Percentiles rank a stretch among this genome's conserved stretches.
phyloP scores from a whole-genome alignment of 2,113 vertebrate species.

The Baryphthengus martii region DNA sequence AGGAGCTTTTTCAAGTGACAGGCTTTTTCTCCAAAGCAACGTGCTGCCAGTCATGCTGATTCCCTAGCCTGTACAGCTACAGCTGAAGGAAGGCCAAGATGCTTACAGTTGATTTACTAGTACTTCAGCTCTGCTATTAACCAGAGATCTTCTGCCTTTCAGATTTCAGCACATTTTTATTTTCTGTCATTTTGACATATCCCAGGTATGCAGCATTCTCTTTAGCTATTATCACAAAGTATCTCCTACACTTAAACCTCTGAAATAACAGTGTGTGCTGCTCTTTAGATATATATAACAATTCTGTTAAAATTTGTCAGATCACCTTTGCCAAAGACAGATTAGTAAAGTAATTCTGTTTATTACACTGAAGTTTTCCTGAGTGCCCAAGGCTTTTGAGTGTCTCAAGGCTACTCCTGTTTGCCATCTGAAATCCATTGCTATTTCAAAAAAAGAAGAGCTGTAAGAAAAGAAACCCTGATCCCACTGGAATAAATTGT shows the following conservation, averaged over 20 bases:
- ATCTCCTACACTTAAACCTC: not conserved
- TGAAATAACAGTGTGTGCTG: not conserved
- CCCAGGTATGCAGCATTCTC: not conserved
- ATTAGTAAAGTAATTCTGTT: not conserved
- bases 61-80: not conserved
- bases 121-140: not conserved
- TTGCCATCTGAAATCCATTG: not conserved
- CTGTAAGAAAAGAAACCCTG: not conserved
- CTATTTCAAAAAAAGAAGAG: not conserved
- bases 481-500: not conserved
- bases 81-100: not conserved
- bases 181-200: constrained; percentile 35
- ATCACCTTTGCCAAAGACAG: not conserved
- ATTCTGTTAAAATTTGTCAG: not conserved
- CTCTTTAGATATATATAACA: not conserved
- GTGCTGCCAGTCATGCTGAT: rapidly evolving
- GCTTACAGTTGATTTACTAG: not conserved
- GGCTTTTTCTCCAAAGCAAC: not conserved
- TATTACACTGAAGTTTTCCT: not conserved
- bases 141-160: not conserved
- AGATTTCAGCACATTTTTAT: not conserved
- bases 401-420: not conserved
- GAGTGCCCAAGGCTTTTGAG: not conserved
- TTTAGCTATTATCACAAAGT: not conserved
- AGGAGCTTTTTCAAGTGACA: not conserved